Conservation (phyloP, 2,797 vertebrate genomes). For the Cheirogaleus major region DNA sequence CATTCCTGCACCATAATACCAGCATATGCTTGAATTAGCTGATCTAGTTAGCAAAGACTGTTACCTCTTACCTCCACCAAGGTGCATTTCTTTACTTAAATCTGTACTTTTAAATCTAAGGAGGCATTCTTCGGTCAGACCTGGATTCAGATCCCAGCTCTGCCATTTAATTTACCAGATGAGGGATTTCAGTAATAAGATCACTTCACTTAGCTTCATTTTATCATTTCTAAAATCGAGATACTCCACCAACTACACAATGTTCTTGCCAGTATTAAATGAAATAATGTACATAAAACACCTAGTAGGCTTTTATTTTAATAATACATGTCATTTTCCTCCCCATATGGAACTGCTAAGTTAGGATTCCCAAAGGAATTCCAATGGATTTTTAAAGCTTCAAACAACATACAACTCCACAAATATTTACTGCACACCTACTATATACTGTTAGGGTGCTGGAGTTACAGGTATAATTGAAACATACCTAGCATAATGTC, state of each 20-base stretch:
- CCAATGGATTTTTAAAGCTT: not conserved
- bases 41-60: not conserved
- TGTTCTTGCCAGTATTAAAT: not conserved
- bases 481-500: not conserved
- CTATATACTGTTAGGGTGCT: not conserved
- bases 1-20: not conserved
- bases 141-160: not conserved
- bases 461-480: not conserved
- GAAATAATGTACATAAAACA: not conserved
- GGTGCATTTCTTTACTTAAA: slow-evolving; percentile 8
- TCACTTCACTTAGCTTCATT: not conserved
- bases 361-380: slow-evolving; percentile 15
- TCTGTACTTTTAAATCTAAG: slow-evolving; percentile 12
- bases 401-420: not conserved
- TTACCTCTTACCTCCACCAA: not conserved
- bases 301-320: not conserved
- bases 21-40: not conserved
- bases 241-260: not conserved
- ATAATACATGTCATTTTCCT: not conserved
- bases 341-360: not conserved
- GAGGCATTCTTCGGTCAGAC: not conserved
- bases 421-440: not conserved
- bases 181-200: not conserved
- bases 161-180: slow-evolving; percentile 26
- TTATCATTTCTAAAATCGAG: slow-evolving; percentile 38